Percentiles rank a stretch among this genome's conserved stretches.
Conservation (phyloP, 1,140 invertebrate species). For the Hermatobates lingyangjiaoensis region DNA sequence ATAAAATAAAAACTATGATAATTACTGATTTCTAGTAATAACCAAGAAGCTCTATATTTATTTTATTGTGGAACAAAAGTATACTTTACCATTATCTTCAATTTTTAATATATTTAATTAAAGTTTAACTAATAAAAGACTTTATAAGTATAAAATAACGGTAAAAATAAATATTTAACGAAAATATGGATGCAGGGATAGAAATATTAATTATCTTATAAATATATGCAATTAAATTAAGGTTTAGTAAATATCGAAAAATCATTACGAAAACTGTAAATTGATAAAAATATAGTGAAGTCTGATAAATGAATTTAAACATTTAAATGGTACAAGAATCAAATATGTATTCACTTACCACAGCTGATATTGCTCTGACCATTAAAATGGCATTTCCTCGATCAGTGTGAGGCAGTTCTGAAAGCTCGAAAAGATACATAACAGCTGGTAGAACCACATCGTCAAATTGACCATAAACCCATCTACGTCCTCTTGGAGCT, state of each 20-base stretch:
- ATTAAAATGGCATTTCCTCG: constrained; percentile 53
- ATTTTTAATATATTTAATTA: too few species aligned
- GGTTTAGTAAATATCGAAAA: too few species aligned
- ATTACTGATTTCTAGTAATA: too few species aligned
- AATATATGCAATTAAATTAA: not conserved
- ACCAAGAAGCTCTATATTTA: too few species aligned
- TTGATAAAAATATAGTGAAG: not conserved
- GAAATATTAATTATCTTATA: too few species aligned
- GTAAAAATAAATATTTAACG: too few species aligned
- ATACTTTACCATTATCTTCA: too few species aligned
- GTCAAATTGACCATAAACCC: constrained; percentile 58
- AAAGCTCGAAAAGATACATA: constrained; percentile 39
- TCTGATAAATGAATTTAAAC: not conserved
- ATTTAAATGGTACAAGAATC: not conserved
- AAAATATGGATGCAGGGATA: too few species aligned
- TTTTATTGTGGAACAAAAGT: too few species aligned
- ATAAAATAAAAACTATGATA: too few species aligned
- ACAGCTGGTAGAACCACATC: constrained; percentile 41
- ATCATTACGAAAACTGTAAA: not conserved
- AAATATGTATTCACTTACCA: constrained; percentile 29
- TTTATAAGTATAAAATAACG: too few species aligned
- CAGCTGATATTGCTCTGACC: constrained; percentile 44
- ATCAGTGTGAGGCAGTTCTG: constrained; percentile 36
- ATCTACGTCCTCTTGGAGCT: constrained; percentile 40
- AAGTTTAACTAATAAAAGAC: too few species aligned